A percentile compares a stretch with the other conserved stretches of the same genome.
Conservation (phyloP, 1,140 invertebrate species). For the Thaumatotibia leucotreta region DNA sequence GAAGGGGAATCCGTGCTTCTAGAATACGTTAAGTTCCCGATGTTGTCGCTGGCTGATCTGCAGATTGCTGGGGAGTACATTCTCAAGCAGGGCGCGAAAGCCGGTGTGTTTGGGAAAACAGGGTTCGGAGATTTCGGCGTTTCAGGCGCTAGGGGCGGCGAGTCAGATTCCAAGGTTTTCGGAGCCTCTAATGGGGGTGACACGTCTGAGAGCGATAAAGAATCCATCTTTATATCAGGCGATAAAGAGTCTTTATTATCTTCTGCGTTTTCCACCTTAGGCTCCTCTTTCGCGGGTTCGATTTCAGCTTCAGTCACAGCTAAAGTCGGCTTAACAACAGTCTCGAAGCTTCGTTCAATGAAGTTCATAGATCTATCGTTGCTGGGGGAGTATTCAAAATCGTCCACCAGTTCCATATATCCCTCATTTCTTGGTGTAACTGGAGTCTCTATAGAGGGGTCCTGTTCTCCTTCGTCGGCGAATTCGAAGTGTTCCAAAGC, state of each 20-base stretch:
- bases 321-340: conserved; percentile 40
- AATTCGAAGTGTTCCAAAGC: conserved; percentile 64
- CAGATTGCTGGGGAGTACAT: conserved; percentile 55
- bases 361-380: conserved; percentile 77
- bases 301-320: conserved; percentile 22
- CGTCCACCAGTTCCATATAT: conserved; percentile 67
- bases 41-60: conserved; percentile 52
- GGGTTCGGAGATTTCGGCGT: conserved; percentile 38
- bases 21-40: conserved; percentile 38
- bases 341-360: conserved; percentile 71
- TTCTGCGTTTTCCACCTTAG: conserved; percentile 21
- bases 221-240: conserved; percentile 53
- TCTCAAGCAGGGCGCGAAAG: conserved; percentile 34
- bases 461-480: conserved; percentile 64
- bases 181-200: conserved; percentile 41
- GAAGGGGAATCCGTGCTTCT: conserved; percentile 29
- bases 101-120: conserved; percentile 21
- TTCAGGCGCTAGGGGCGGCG: conserved; percentile 45
- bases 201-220: conserved; percentile 46
- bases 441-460: conserved; percentile 48
- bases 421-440: conserved; percentile 53
- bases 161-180: conserved; percentile 26
- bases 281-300: conserved; percentile 21
- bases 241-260: conserved; percentile 9
- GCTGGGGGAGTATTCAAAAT: conserved; percentile 53